Evolutionary conservation across 2,888 invertebrate genomes (phyloP).

Genomic region (Phytoseiulus persimilis): DNA sequence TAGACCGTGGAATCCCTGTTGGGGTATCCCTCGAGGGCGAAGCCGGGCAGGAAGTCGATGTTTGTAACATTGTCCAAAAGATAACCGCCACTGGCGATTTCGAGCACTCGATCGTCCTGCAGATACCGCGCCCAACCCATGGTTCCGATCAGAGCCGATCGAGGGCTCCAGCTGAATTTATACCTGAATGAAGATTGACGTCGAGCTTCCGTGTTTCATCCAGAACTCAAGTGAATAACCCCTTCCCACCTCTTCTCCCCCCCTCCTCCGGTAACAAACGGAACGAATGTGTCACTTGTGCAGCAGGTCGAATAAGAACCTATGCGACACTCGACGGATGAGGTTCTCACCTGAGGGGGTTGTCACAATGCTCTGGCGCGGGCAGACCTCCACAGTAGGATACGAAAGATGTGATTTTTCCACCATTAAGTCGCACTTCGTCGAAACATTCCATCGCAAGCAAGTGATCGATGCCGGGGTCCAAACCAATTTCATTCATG

Average conservation of each 20-base stretch:
- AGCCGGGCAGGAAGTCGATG: conserved; percentile 86
- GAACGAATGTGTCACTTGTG: too few species aligned
- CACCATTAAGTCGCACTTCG: conserved; percentile 70
- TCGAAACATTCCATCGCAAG: conserved; percentile 94
- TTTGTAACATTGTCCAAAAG: conserved; percentile 71
- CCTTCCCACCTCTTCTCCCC: too few species aligned
- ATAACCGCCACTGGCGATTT: conserved; percentile 78
- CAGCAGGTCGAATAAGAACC: too few species aligned
- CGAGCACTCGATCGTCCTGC: conserved; percentile 71
- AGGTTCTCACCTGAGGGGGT: conserved; percentile 54
- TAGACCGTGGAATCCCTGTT: conserved; percentile 91
- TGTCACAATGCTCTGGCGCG: conserved; percentile 89
- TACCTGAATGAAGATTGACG: conserved; percentile 61
- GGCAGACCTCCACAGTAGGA: conserved; percentile 96
- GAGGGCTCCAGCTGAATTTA: conserved; percentile 94
- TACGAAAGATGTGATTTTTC: conserved; percentile 83
- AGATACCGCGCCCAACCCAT: conserved; percentile 79
- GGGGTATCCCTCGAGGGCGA: conserved; percentile 89
- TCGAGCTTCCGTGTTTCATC: too few species aligned
- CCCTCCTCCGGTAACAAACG: background rate
- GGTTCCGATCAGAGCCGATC: conserved; percentile 82
- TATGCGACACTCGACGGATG: too few species aligned
- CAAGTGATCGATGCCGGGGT: conserved; percentile 97
- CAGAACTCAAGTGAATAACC: too few species aligned
- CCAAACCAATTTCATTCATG: conserved; percentile 91